Percentiles rank a stretch among this genome's conserved stretches.
Conservation (phyloP, 2,113 vertebrate genomes). For the Hyaena hyaena region DNA sequence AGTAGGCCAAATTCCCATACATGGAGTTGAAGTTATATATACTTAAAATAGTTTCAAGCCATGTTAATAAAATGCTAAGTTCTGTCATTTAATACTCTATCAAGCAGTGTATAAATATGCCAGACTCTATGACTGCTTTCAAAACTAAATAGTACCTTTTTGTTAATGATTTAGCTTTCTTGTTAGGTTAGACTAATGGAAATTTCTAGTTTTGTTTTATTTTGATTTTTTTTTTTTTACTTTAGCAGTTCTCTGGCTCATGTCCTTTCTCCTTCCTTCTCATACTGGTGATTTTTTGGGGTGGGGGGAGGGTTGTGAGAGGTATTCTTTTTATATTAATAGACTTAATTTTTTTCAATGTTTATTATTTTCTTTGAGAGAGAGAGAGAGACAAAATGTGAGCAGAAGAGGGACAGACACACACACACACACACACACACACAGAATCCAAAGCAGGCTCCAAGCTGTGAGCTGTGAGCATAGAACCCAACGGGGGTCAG, state of each 20-base stretch:
- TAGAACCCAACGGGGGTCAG: too few species aligned
- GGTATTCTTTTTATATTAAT: background rate
- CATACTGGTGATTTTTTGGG: background rate
- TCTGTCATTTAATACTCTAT: background rate
- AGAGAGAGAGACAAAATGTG: too few species aligned
- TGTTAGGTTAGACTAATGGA: background rate
- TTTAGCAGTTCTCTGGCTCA: background rate
- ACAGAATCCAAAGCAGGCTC: too few species aligned
- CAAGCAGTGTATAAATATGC: background rate
- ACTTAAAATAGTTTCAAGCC: background rate
- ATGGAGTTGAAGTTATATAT: background rate
- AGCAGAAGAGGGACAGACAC: too few species aligned
- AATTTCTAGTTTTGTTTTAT: background rate
- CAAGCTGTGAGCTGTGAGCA: too few species aligned
- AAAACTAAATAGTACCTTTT: background rate
- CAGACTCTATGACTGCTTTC: background rate
- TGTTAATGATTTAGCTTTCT: constrained; percentile 5
- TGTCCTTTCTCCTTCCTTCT: background rate
- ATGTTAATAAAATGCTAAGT: background rate
- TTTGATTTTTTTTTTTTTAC: background rate
- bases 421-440: too few species aligned
- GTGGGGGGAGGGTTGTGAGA: background rate
- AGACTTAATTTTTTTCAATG: background rate
- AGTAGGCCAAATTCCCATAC: background rate
- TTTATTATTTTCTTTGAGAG: too few species aligned